phyloP scores from a whole-genome alignment of 2,113 vertebrate species.

The Fulica atra region DNA sequence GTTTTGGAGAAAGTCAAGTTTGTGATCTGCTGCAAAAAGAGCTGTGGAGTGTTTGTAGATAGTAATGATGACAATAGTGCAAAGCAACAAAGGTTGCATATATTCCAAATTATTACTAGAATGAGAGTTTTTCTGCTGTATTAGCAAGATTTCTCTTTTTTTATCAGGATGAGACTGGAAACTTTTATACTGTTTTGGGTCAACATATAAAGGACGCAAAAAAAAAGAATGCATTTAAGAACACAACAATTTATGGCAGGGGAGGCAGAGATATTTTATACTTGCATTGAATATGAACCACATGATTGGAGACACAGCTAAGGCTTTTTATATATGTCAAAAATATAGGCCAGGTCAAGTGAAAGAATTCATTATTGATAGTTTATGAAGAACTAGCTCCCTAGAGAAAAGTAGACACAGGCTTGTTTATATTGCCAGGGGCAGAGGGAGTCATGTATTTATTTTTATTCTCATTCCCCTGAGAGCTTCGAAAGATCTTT shows the following conservation, averaged over 20 bases:
- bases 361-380: not conserved
- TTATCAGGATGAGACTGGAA: not conserved
- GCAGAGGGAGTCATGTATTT: not conserved
- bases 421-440: not conserved
- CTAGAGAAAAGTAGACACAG: not conserved
- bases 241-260: not conserved
- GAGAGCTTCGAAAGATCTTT: not conserved
- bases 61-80: not conserved
- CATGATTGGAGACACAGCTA: not conserved
- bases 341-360: not conserved
- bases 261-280: not conserved
- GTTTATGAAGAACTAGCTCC: not conserved
- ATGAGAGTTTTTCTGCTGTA: not conserved
- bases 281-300: not conserved
- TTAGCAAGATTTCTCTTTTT: not conserved
- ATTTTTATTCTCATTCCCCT: not conserved
- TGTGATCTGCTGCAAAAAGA: not conserved
- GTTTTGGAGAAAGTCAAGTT: not conserved
- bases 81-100: not conserved
- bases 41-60: not conserved
- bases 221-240: not conserved
- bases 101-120: not conserved
- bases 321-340: not conserved
- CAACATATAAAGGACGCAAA: not conserved
- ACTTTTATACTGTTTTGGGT: not conserved